phyloP scores from a whole-genome alignment of 92 coral and sea anemone genomes.

The Diadumene lineata region DNA sequence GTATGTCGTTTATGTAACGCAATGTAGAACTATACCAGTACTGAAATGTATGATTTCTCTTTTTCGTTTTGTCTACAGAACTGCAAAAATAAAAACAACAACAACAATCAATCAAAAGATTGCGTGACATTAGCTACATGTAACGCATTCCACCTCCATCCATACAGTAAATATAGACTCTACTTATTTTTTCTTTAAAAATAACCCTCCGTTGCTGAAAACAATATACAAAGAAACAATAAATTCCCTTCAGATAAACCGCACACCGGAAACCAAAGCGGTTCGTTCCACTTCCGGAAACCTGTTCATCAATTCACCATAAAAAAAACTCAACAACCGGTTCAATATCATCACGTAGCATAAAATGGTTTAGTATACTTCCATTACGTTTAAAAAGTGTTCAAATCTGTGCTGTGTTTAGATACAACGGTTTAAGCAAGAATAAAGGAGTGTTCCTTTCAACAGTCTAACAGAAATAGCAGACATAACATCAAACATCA shows the following conservation, averaged over 20 bases:
- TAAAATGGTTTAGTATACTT: background rate
- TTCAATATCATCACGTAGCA: background rate
- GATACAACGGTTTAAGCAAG: too few species aligned
- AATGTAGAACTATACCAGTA: background rate
- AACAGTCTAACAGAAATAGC: background rate
- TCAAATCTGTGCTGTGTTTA: too few species aligned
- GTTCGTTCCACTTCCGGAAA: constrained; percentile 18
- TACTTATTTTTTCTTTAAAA: too few species aligned
- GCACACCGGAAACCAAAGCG: constrained; percentile 18
- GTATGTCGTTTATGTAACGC: background rate
- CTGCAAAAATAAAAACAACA: too few species aligned
- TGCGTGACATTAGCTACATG: too few species aligned
- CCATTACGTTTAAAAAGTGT: background rate
- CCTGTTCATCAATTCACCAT: constrained; percentile 1
- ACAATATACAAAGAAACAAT: constrained; percentile 21
- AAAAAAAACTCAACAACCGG: background rate
- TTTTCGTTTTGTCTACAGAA: constrained; percentile 7
- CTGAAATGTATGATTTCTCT: too few species aligned
- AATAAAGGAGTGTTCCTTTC: too few species aligned
- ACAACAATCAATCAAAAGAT: too few species aligned
- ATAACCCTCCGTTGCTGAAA: too few species aligned
- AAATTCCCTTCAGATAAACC: background rate
- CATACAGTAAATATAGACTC: too few species aligned
- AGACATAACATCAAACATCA: constrained; percentile 15
- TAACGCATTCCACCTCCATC: too few species aligned